Conservation (phyloP, 2,797 vertebrate species). For the Semotilus atromaculatus region DNA sequence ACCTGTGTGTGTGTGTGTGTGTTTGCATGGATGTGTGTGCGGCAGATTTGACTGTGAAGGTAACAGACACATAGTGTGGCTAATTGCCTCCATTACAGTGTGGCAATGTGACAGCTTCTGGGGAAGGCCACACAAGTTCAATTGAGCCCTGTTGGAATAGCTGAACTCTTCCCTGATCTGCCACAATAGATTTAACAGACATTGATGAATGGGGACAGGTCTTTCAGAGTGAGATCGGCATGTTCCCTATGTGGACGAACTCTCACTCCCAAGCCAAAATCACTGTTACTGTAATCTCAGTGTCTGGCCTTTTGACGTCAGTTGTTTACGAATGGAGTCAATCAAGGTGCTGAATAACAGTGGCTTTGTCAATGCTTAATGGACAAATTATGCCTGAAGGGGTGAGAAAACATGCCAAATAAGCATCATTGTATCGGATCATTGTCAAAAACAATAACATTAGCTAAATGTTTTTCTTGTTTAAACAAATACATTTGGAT, state of each 20-base stretch:
- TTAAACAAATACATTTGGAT: conserved; percentile 11
- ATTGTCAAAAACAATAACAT: neutral
- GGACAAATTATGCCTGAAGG: conserved; percentile 13
- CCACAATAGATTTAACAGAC: conserved; percentile 73
- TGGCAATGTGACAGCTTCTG: conserved; percentile 74
- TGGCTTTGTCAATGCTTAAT: conserved; percentile 20
- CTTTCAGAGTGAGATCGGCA: conserved; percentile 76
- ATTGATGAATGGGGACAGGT: conserved; percentile 75
- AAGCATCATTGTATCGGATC: neutral
- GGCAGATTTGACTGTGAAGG: conserved; percentile 44
- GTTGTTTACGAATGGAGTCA: neutral
- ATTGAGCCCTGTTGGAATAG: conserved; percentile 73
- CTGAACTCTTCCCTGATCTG: conserved; percentile 76
- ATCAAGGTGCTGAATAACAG: conserved; percentile 45
- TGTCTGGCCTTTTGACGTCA: conserved; percentile 41
- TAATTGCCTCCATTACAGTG: conserved; percentile 75
- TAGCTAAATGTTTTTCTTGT: neutral
- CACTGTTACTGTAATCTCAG: conserved; percentile 58
- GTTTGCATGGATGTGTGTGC: conserved; percentile 68
- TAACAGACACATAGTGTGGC: conserved; percentile 69
- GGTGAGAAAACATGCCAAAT: conserved; percentile 4
- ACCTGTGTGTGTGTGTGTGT: conserved; percentile 58
- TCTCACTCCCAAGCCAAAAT: conserved; percentile 61
- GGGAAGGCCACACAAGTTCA: conserved; percentile 77
- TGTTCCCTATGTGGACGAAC: conserved; percentile 65